Base-by-base conservation (phyloP, 2,797 vertebrate species). In the Molossus molossus region DNA sequence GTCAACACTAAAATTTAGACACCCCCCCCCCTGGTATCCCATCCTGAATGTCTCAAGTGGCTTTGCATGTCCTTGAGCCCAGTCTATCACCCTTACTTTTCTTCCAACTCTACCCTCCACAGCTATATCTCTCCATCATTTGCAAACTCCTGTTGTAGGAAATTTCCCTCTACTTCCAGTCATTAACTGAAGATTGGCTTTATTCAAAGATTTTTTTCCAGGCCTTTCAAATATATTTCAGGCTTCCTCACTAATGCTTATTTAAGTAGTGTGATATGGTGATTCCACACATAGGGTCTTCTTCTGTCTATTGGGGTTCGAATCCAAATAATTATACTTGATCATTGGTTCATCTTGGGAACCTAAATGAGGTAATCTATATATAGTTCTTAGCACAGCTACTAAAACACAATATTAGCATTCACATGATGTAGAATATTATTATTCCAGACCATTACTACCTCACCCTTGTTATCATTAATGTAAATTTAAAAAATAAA, bases 281-380 rank as follows among this genome's bases (percentile, higher is more conserved):
- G 27, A 77, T 45, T 37, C 62, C 17, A 45, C 3, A n/a, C 5
- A 27, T 7, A 72, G 29, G 5, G 79, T 90, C 9, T 82, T 25
- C 27, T 45, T 88, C n/a, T 64, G 13, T 76, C 4, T 53, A 45
- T n/a, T 55, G 17, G n/a, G 13, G 21, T 65, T 91, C 72, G 45
- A 86, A 86, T 81, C 37, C 25, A 81, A 62, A 67, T 50, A 50
- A 55, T 81, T 48, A 64, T 27, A 60, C 33, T 87, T 87, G 65
- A 50, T 76, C 57, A 80, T 14, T 62, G 9, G 18, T 45, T 72
- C 48, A 67, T 14, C 48, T 53, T 73, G 17, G 25, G 11, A 92
- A 58, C 10, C 53, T 90, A 75, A 87, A 27, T 72, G 55, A 92
- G 27, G 17, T 70, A 7, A 33, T 29, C 45, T 86, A 37, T 27